Evolutionary conservation across 2,888 invertebrate genomes (phyloP).

Genomic region (Lissonota sp.): DNA sequence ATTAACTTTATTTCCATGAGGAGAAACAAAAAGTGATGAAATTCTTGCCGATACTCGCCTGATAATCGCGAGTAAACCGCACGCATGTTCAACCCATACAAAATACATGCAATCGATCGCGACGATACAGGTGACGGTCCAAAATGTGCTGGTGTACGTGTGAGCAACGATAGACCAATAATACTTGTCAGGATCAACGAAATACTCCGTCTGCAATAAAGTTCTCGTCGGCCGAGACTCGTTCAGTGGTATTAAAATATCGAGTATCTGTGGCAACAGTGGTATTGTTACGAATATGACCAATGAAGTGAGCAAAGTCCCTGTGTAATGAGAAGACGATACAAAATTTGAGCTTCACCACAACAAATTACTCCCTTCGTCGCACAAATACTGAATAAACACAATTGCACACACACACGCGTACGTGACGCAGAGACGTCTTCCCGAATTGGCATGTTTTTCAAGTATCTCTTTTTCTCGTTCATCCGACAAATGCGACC

Average conservation of each 20-base stretch:
- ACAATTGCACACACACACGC: not conserved
- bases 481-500: conserved; percentile 26
- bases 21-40: no score
- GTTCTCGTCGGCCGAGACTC: conserved; percentile 38
- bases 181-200: conserved; percentile 45
- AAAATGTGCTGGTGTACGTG: conserved; percentile 41
- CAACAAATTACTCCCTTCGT: no score
- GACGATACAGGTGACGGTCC: conserved; percentile 22
- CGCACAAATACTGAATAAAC: no score
- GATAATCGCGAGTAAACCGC: conserved; percentile 52
- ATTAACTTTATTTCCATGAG: no score
- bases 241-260: conserved; percentile 48
- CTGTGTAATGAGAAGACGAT: not conserved
- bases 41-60: conserved; percentile 47
- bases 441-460: conserved; percentile 24
- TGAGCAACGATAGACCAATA: conserved; percentile 47
- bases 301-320: not conserved
- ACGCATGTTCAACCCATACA: conserved; percentile 45
- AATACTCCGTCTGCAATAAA: conserved; percentile 54
- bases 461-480: conserved; percentile 31
- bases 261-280: conserved; percentile 48
- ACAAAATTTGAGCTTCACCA: not conserved
- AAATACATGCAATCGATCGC: conserved; percentile 35
- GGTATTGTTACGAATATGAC: conserved; percentile 45
- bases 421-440: not conserved